Evolutionary conservation across 2,888 invertebrate species (phyloP).

Genomic region (Drosophila cracens): DNA sequence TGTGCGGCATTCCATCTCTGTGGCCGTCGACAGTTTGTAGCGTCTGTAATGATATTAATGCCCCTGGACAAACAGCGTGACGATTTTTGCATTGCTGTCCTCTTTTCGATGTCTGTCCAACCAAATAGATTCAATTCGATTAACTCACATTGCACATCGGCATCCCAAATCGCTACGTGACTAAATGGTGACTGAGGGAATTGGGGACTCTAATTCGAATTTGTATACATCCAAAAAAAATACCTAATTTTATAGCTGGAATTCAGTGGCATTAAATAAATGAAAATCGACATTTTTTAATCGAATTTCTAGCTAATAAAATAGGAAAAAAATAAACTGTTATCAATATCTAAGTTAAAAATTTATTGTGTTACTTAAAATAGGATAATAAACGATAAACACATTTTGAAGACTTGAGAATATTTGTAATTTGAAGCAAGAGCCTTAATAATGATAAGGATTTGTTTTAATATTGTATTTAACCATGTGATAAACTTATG

Average conservation of each 20-base stretch:
- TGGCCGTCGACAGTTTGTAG: background rate
- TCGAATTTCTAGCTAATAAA: background rate
- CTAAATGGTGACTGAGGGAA: conserved; percentile 28
- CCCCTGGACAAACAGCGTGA: conserved; percentile 35
- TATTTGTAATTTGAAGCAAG: background rate
- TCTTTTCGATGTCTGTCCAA: conserved; percentile 1
- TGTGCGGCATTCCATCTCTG: conserved; percentile 5
- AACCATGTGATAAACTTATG: background rate
- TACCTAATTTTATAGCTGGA: conserved; percentile 9
- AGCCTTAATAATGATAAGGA: background rate
- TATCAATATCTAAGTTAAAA: background rate
- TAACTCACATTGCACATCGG: conserved; percentile 61
- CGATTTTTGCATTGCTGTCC: conserved; percentile 17
- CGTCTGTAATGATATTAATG: conserved; percentile 19
- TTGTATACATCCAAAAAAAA: background rate
- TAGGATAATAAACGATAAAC: background rate
- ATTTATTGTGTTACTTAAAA: background rate
- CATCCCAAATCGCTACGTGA: conserved; percentile 57
- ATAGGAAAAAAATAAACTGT: background rate
- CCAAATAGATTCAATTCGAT: conserved; percentile 73
- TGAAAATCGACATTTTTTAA: background rate
- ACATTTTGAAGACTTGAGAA: background rate
- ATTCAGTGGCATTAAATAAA: background rate
- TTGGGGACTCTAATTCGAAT: conserved; percentile 21
- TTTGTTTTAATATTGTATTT: background rate